Conservation (phyloP, 2,888 invertebrate genomes). For the Julus scanicus region DNA sequence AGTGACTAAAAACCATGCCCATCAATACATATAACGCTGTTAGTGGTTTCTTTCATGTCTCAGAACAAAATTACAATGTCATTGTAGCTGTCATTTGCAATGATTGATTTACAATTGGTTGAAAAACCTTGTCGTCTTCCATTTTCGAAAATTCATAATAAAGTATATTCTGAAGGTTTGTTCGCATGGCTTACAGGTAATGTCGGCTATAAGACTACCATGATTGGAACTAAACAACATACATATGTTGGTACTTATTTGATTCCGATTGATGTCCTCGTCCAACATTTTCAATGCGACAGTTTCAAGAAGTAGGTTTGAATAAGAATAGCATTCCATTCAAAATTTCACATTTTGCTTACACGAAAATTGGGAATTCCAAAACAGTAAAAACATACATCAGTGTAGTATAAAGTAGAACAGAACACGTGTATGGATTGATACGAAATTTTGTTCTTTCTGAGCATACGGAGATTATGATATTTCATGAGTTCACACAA, state of each 20-base stretch:
- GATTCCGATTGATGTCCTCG: not conserved
- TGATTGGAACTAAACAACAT: not conserved
- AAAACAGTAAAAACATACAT: no score
- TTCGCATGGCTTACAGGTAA: not conserved
- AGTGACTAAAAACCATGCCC: not conserved
- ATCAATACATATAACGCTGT: not conserved
- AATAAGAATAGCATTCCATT: not conserved
- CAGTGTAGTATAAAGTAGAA: no score
- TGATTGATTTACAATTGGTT: not conserved
- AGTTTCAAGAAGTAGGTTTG: not conserved
- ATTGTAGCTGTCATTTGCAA: not conserved
- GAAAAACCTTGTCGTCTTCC: not conserved
- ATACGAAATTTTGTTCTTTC: no score
- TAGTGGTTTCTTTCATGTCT: no score
- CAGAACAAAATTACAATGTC: no score
- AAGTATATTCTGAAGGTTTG: not conserved
- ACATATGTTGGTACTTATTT: not conserved
- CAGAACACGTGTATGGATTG: no score
- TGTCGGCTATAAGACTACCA: not conserved
- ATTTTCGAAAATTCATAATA: not conserved
- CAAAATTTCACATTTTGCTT: no score
- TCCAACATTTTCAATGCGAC: not conserved
- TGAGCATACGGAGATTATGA: no score
- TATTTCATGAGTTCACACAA: no score
- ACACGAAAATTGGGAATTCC: no score